Base-by-base conservation (phyloP, 2,113 vertebrate species). In the Toxotes chatareus region DNA sequence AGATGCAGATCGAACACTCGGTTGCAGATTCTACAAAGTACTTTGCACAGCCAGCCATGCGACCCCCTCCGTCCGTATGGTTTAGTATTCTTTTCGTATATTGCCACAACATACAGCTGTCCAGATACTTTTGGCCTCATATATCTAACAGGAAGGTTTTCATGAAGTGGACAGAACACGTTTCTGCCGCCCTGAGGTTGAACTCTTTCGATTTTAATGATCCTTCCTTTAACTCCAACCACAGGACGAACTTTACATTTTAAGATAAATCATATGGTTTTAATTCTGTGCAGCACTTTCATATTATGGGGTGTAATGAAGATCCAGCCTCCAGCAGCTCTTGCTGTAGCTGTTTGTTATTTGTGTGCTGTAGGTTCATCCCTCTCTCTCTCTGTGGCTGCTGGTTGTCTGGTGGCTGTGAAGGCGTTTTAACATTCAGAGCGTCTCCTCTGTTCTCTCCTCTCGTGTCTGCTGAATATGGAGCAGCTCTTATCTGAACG, bases 401-500 rank as follows among this genome's bases (percentile, higher is more conserved):
- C 71, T 74, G 73, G 66, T 84, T 34, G 68, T 31, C 46, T 79
- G 55, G 59, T 44, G 19, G 62, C 73, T 68, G 46, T 23, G 85
- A 46, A 77, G 49, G 42, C 21, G 23, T 73, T 84, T 90, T 89
- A 88, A 75, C 73, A 89, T 92, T 90, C 87, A 85, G 0, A 62
- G 27, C 31, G 36, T 57, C 78, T 79, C 61, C 84, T 84, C 77
- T 44, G 62, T 69, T 57, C 79, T 67, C 68, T 74, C 80, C 13
- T 49, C 84, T 36, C 4, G 7, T 36, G 80, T 53, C 88, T 73
- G 86, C 42, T 91, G 86, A 86, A 91, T 88, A 87, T 88, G 86
- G 64, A 88, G 84, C 91, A 86, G 84, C 87, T 88, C 87, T 91
- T 87, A 88, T 92, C 86, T 83, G 71, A 80, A 89, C 57, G 36